These are phyloP conservation scores for Auanema freiburgensis DNA, from an alignment of 2,888 invertebrate species.

Conservation along the genomic window DNA sequence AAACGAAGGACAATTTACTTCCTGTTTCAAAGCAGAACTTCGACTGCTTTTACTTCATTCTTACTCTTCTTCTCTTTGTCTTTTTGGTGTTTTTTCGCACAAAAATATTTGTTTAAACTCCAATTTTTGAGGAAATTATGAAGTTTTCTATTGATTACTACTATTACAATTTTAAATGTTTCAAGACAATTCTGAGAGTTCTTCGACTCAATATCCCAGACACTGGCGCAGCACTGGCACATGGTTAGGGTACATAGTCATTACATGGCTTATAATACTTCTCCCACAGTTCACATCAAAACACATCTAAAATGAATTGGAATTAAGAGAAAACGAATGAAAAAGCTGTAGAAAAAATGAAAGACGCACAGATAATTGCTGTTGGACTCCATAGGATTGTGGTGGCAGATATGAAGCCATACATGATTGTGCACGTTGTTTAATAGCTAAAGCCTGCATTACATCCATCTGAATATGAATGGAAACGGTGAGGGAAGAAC, in stretches of 20 bases:
- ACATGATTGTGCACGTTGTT: slow-evolving; percentile 1
- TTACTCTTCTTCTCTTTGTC: too few species aligned
- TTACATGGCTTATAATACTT: slow-evolving; percentile 12
- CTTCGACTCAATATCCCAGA: not conserved
- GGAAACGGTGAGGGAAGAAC: too few species aligned
- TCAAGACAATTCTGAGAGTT: too few species aligned
- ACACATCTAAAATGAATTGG: not conserved
- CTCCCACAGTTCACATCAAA: slow-evolving; percentile 19
- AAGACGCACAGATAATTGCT: not conserved
- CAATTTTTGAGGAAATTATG: too few species aligned
- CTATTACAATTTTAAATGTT: too few species aligned
- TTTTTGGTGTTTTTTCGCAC: too few species aligned
- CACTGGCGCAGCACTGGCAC: slow-evolving; percentile 1
- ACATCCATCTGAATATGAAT: not conserved
- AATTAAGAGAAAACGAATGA: not conserved
- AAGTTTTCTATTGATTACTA: too few species aligned
- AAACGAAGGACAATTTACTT: too few species aligned
- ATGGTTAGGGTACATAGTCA: slow-evolving; percentile 1
- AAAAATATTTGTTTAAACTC: too few species aligned
- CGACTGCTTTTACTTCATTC: too few species aligned
- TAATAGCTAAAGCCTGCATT: not conserved
- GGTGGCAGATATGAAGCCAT: not conserved
- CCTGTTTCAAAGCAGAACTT: too few species aligned
- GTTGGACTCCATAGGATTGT: not conserved
- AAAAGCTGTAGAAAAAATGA: not conserved